Base-by-base conservation (phyloP, 2,888 invertebrate species). In the Meghimatium bilineatum region DNA sequence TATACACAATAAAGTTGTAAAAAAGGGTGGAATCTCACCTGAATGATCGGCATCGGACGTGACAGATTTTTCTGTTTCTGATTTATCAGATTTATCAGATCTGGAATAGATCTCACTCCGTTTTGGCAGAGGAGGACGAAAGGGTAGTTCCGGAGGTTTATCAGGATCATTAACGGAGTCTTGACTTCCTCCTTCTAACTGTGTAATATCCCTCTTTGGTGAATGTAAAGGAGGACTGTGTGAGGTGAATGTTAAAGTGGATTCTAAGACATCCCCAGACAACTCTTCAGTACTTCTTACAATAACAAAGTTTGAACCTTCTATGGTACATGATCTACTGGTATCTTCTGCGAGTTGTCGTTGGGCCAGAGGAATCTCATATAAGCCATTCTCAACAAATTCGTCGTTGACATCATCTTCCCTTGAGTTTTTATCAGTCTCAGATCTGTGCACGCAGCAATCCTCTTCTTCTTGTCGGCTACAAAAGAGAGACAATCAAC, bases 361-460 rank as follows among this genome's bases (percentile, higher is more conserved):
- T 20, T 82, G 60, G 23, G 85, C 80, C 34, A 87, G 82, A 14
- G 90, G 90, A 74, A 90, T 89, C 80, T 90, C 90, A 75, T 90
- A 90, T 83, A 89, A 85, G 67, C 88, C 89, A 49, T 89, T 88
- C 17, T 88, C 88, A 44, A 88, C 88, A 32, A 14, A 10, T 3
- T 49, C 83, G 0, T 34, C 44, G 5, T 83, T 85, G 52, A 63
- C 63, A 3, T 63, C 74, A 20, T 72, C 74, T 17, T 3, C 44
- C 0, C 17, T 10, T 74, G 34, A 29, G n/a, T 0, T 60, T 20
- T 10, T 26, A 2, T 72, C 72, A 49, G 72, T 44, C 14, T n/a
- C 20, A 0, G 72, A 44, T 8, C 44, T 23, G 12, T 17, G n/a
- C 17, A 44, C 49, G n/a, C n/a, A n/a, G n/a, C 17, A 1, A 23